Conservation (phyloP, 2,888 invertebrate genomes). For the Drosophila ezoana region DNA sequence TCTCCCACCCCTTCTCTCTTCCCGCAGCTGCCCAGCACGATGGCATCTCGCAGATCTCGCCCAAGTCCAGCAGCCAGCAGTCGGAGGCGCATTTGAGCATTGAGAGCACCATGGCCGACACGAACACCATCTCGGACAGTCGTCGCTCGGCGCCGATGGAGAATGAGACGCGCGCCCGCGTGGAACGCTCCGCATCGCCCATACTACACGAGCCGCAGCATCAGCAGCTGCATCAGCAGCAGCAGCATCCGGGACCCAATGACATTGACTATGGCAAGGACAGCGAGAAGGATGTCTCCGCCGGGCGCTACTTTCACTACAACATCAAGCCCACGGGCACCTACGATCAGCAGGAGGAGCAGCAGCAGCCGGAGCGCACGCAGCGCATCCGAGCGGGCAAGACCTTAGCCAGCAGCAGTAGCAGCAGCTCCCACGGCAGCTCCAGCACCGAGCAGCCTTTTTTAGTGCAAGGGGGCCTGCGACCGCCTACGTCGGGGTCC, state of each 20-base stretch:
- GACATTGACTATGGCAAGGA: constrained; percentile 75
- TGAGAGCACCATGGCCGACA: constrained; percentile 74
- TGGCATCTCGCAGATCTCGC: constrained; percentile 89
- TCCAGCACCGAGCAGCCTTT: constrained; percentile 79
- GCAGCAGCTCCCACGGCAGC: constrained; percentile 24
- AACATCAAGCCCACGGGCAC: constrained; percentile 84
- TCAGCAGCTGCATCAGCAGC: constrained; percentile 80
- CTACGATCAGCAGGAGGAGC: constrained; percentile 50
- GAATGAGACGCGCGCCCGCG: constrained; percentile 83
- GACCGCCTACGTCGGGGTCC: constrained; percentile 85
- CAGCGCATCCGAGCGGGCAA: constrained; percentile 80
- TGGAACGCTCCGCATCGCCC: constrained; percentile 87
- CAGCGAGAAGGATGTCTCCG: constrained; percentile 68
- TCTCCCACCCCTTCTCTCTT: background rate
- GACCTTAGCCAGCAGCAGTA: constrained; percentile 56
- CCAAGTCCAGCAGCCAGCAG: constrained; percentile 86
- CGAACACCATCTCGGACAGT: constrained; percentile 51
- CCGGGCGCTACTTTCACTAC: constrained; percentile 83
- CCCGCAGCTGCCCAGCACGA: constrained; percentile 70
- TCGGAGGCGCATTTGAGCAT: constrained; percentile 57
- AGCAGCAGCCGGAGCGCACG: constrained; percentile 76
- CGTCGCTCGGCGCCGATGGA: constrained; percentile 48
- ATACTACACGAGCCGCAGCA: constrained; percentile 87
- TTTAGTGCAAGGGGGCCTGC: constrained; percentile 85
- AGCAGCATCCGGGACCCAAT: constrained; percentile 71